A percentile compares a stretch with the other conserved stretches of the same genome.
Conservation (phyloP, 1,140 invertebrate genomes). For the Druon quercuslanigerum region DNA sequence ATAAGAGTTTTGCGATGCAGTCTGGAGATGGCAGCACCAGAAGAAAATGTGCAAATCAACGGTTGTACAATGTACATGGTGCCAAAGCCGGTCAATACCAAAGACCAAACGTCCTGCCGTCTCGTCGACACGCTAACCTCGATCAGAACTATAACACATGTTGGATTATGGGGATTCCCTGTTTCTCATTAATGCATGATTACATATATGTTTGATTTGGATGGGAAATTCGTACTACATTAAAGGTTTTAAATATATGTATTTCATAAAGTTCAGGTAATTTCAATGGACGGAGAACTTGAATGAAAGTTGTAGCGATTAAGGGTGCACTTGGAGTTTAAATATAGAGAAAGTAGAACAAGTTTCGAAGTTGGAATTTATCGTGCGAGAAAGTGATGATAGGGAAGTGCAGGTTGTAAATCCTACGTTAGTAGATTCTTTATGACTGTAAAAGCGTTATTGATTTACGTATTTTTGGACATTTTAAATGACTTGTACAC, state of each 20-base stretch:
- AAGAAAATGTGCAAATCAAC: slow-evolving; percentile 17
- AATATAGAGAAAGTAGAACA: slow-evolving; percentile 24
- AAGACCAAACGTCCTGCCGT: slow-evolving; percentile 2
- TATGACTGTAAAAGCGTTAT: background rate
- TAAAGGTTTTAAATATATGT: background rate
- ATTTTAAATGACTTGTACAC: background rate
- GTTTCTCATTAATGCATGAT: background rate
- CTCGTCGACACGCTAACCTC: slow-evolving; percentile 9
- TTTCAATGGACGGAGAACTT: background rate
- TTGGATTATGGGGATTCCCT: slow-evolving; percentile 19
- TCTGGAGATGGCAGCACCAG: background rate
- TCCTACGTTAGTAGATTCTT: background rate
- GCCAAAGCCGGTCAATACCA: slow-evolving; percentile 28
- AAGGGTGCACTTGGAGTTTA: slow-evolving; percentile 4
- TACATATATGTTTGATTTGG: background rate
- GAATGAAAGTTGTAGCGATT: slow-evolving; percentile 18
- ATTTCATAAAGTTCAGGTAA: background rate
- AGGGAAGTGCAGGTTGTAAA: background rate
- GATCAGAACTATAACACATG: slow-evolving; percentile 7
- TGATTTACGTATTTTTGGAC: background rate
- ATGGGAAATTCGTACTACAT: background rate
- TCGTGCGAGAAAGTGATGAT: slow-evolving; percentile 17
- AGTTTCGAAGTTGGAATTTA: slow-evolving; percentile 16
- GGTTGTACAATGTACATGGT: slow-evolving; percentile 4
- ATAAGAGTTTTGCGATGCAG: background rate